Evolutionary conservation across 2,113 vertebrate species (phyloP), one percentile per base, ranked within the genome.

Genomic region (Oophaga pumilio): DNA sequence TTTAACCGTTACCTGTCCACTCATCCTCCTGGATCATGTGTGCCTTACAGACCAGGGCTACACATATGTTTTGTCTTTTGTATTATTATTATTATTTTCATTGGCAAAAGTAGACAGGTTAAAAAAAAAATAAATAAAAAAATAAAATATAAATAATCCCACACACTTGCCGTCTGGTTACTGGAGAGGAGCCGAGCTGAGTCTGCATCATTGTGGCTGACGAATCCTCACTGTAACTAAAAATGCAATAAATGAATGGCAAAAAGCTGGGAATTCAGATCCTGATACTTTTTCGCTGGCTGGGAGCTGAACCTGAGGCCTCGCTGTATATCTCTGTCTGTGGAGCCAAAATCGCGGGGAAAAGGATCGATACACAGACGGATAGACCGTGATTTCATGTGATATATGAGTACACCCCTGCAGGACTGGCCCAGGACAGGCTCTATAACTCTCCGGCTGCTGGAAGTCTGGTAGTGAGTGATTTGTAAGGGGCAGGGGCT

Each of bases 401-500:
- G 89, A 91, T 89, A 90, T 89, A 89, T 91, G 89, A 87, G 88
- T 90, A 91, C 86, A 84, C 71, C 52, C 89, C 74, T 87, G 74
- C 60, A 85, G 89, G 85, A 62, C 89, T 90, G 88, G 89, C 90
- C 15, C 90, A 43, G 28, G 79, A 43, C 28, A 13, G 59, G 79
- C 50, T 26, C 73, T 14, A 62, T 82, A 62, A 64, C 59, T 82
- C 59, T 84, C 89, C 71, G 13, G 43, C 89, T 88, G 56, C 69
- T 90, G 69, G 73, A 76, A 85, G 76, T 69, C 76, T 80, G 89
- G 64, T 85, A 86, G 62, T 90, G 89, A 91, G 89, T 90, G 92
- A 91, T 92, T 89, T 90, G 89, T 91, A 91, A 89, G 91, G 89
- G 91, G 91, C 91, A 92, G 87, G 89, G 49, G 11, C 12, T 62